Base-by-base conservation (phyloP, 2,797 vertebrate genomes). In the Galago senegalensis region DNA sequence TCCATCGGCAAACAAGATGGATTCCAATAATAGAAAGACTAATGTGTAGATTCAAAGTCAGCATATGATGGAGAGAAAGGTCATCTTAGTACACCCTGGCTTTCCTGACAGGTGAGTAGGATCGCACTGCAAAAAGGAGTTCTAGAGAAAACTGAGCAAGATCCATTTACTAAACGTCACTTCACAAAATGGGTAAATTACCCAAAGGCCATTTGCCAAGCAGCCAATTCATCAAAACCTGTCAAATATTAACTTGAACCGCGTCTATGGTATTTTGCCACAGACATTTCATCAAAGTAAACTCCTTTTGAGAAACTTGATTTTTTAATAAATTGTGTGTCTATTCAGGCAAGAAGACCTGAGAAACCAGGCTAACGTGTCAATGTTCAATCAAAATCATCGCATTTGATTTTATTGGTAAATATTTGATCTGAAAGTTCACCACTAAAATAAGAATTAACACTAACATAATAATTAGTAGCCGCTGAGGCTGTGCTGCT, bases 301-400 rank as follows among this genome's bases (percentile, higher is more conserved):
- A 58, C 11, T 92, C 37, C 72, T 72, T 61, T 29, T 13, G 37
- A 17, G 77, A 53, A 93, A 92, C 6, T 67, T 72, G 46, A 61
- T 31, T 93, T 83, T 93, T 13, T 0, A 49, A 76, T 18, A 77
- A 87, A 82, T 20, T 29, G n/a, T 63, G 1, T 46, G 2, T 7
- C 81, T 87, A 25, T 31, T 9, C 4, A 87, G 63, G 7, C 70
- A 72, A 49, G 3, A 70, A 79, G 27, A 6, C 12, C 60, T 31
- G 4, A 80, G 29, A 53, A 92, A 76, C 25, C 17, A 10, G 0
- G 27, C 3, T 60, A 8, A 85, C 76, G 67, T 56, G 2, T 29
- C 89, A 93, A 49, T 67, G 53, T 49, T 70, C 46, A 11, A 63
- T 34, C 46, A 49, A 94, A 93, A 94, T 70, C 63, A 63, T 37